Conservation (phyloP, 1,140 invertebrate genomes). For the Drosophila ambigua region DNA sequence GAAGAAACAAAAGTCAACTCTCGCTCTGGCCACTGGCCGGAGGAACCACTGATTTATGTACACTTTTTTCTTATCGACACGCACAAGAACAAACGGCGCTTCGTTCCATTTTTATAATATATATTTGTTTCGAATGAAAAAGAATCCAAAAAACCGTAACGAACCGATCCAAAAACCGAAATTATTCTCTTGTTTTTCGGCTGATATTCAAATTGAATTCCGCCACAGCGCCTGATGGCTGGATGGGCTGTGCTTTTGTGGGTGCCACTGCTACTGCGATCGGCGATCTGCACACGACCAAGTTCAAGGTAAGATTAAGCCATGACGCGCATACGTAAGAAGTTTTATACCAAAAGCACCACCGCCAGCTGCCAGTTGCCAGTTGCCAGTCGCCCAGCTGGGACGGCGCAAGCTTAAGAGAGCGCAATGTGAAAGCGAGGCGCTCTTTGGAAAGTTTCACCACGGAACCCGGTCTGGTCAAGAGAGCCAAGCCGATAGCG, state of each 20-base stretch:
- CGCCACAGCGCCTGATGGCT: background rate
- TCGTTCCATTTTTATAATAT: slow-evolving; percentile 65
- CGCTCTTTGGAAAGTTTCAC: slow-evolving; percentile 71
- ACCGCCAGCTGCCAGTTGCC: slow-evolving; percentile 23
- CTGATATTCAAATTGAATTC: background rate
- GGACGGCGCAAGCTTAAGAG: slow-evolving; percentile 42
- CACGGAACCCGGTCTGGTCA: slow-evolving; percentile 2
- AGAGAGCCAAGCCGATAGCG: slow-evolving; percentile 22
- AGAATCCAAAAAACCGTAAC: slow-evolving; percentile 13
- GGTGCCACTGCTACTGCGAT: slow-evolving; percentile 23
- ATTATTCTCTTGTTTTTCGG: background rate
- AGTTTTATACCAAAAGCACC: slow-evolving; percentile 77
- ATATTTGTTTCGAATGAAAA: slow-evolving; percentile 2
- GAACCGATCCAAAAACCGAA: slow-evolving; percentile 7
- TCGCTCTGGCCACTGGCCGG: background rate
- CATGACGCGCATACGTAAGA: slow-evolving; percentile 83
- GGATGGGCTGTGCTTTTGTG: background rate
- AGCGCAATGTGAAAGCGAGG: slow-evolving; percentile 65
- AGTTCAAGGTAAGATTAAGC: slow-evolving; percentile 84
- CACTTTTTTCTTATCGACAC: slow-evolving; percentile 56
- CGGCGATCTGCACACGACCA: slow-evolving; percentile 74
- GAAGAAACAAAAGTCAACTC: slow-evolving; percentile 27
- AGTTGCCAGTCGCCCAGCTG: background rate
- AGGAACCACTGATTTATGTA: slow-evolving; percentile 50
- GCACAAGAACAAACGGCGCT: slow-evolving; percentile 66